Evolutionary conservation across 2,113 vertebrate genomes (phyloP).

Genomic region (Nesogale talazaci): DNA sequence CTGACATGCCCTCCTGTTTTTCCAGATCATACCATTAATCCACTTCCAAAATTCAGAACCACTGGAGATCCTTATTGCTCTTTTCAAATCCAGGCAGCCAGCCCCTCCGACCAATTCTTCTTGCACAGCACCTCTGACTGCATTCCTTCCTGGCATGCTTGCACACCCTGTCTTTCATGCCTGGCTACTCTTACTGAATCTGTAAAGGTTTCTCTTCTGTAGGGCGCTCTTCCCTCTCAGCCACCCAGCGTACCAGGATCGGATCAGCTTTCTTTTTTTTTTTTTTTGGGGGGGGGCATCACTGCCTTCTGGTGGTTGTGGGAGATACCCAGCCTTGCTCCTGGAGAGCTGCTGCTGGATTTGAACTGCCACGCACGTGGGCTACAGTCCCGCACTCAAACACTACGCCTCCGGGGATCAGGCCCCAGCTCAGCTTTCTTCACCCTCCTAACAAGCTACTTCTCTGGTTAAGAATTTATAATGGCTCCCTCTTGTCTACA

Average conservation of each 20-base stretch:
- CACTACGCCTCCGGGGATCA: no score
- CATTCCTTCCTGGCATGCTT: not conserved
- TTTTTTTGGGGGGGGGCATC: no score
- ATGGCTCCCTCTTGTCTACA: not conserved
- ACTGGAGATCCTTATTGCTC: not conserved
- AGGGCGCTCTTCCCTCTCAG: not conserved
- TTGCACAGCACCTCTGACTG: not conserved
- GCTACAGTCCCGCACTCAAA: no score
- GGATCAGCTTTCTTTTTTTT: slow-evolving; percentile 45
- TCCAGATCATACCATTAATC: not conserved
- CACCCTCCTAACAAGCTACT: not conserved
- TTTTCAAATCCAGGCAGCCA: not conserved
- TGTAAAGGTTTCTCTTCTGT: not conserved
- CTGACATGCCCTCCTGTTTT: not conserved
- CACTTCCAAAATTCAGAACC: not conserved
- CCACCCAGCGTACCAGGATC: not conserved
- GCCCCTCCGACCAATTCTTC: not conserved
- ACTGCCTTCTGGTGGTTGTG: no score
- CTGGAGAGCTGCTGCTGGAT: no score
- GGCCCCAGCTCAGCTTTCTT: slow-evolving; percentile 54
- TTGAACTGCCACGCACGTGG: no score
- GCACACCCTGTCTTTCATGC: not conserved
- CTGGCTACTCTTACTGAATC: not conserved
- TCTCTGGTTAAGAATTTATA: not conserved
- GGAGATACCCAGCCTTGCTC: no score